Evolutionary conservation across 1,140 invertebrate genomes (phyloP).

Genomic region (Hirudo medicinalis): DNA sequence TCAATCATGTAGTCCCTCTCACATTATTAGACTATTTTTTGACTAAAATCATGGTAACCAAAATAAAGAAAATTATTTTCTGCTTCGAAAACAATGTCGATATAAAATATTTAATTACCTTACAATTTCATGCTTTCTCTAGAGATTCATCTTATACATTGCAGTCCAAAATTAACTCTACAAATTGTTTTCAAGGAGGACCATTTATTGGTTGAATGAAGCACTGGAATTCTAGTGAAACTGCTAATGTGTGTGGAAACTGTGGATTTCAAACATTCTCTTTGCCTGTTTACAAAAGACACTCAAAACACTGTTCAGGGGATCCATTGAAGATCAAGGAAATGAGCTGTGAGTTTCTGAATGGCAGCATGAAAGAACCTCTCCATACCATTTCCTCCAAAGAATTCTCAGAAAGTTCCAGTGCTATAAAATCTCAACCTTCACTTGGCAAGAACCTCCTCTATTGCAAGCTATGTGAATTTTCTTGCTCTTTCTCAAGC

Average conservation of each 20-base stretch:
- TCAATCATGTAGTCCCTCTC: too few relatives aligned
- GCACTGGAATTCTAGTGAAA: constrained; percentile 10
- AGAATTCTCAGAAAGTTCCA: not conserved
- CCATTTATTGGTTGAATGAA: not conserved
- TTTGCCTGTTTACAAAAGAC: constrained; percentile 7
- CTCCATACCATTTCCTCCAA: not conserved
- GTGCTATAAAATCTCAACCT: not conserved
- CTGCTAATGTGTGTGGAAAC: not conserved
- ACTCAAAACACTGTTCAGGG: constrained; percentile 5
- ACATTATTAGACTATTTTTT: too few relatives aligned
- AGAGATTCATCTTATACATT: too few relatives aligned
- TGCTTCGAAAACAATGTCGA: too few relatives aligned
- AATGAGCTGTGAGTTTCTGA: not conserved
- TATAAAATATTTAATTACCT: too few relatives aligned
- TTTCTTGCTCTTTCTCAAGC: not conserved
- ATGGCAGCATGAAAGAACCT: not conserved
- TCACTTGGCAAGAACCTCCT: not conserved
- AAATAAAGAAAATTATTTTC: too few relatives aligned
- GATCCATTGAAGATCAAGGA: not conserved
- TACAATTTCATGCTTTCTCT: too few relatives aligned
- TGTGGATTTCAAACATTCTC: constrained; percentile 12
- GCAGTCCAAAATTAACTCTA: too few relatives aligned
- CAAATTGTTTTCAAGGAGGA: not conserved
- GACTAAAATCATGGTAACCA: too few relatives aligned
- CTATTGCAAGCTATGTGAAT: not conserved